These are phyloP conservation scores for Diplogasteroides magnus DNA, from an alignment of 1,140 invertebrate genomes.

Conservation along the genomic window DNA sequence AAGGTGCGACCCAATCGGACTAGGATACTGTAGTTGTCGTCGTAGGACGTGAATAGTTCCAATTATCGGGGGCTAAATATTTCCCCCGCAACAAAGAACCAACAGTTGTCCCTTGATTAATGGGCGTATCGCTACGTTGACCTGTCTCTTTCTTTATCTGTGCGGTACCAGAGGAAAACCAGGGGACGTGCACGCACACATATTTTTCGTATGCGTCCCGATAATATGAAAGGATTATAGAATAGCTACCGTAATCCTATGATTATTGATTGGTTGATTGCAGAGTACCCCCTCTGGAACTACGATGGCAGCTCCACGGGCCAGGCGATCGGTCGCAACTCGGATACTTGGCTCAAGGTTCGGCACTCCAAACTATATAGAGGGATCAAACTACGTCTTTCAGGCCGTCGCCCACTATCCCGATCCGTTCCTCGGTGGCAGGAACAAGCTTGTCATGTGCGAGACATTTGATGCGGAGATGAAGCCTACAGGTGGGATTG, in stretches of 20 bases:
- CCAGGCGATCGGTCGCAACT: constrained; percentile 65
- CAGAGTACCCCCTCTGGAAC: constrained; percentile 86
- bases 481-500: constrained; percentile 66
- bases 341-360: constrained; percentile 81
- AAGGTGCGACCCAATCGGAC: constrained; percentile 84
- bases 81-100: too few species aligned
- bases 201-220: too few species aligned
- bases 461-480: constrained; percentile 70
- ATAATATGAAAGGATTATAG: too few species aligned
- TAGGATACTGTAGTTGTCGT: constrained; percentile 71
- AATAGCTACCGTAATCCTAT: too few species aligned
- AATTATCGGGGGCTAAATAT: too few species aligned
- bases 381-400: background rate
- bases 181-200: too few species aligned
- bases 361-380: background rate
- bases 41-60: too few species aligned
- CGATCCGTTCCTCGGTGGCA: constrained; percentile 82
- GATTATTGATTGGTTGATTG: background rate
- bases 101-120: too few species aligned
- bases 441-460: constrained; percentile 84
- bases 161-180: too few species aligned
- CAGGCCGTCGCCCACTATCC: constrained; percentile 72
- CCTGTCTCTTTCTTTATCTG: too few species aligned
- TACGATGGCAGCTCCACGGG: constrained; percentile 77
- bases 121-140: too few species aligned